Percentiles rank a stretch among this genome's conserved stretches.
These are phyloP conservation scores for Conops quadrifasciatus DNA, from an alignment of 2,888 invertebrate species.

Conservation along the genomic window DNA sequence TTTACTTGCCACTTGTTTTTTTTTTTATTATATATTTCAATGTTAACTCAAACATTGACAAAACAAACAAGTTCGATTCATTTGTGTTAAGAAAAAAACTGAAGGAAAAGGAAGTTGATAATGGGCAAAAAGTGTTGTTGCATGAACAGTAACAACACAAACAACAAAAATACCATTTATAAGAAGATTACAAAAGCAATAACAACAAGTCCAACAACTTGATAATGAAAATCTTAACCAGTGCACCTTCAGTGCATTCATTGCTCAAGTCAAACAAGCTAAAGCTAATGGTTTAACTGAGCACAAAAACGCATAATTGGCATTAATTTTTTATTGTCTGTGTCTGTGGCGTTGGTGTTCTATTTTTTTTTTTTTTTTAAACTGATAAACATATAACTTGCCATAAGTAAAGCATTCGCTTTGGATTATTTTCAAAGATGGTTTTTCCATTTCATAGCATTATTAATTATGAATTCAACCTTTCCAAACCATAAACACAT, in stretches of 20 bases:
- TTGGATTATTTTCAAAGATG: no score
- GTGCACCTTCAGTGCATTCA: slow-evolving; percentile 21
- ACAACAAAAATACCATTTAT: not conserved
- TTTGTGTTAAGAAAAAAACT: not conserved
- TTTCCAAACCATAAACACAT: no score
- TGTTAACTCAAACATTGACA: not conserved
- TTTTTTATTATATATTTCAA: not conserved
- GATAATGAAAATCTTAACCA: slow-evolving; percentile 5
- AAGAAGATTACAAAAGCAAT: not conserved
- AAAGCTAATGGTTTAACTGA: slow-evolving; percentile 15
- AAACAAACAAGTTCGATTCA: no score
- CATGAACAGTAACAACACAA: not conserved
- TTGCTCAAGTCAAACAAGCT: not conserved
- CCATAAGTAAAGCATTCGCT: no score
- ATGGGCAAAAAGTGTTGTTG: not conserved
- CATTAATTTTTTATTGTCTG: not conserved
- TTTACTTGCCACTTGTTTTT: not conserved
- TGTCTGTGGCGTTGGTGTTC: not conserved
- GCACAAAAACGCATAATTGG: slow-evolving; percentile 15
- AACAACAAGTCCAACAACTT: not conserved
- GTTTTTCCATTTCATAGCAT: no score
- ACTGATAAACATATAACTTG: not conserved
- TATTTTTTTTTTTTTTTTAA: not conserved
- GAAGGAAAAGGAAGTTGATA: not conserved
- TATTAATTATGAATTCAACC: no score